These are phyloP conservation scores for Theocolax elegans DNA, from an alignment of 1,140 invertebrate species.

Conservation along the genomic window DNA sequence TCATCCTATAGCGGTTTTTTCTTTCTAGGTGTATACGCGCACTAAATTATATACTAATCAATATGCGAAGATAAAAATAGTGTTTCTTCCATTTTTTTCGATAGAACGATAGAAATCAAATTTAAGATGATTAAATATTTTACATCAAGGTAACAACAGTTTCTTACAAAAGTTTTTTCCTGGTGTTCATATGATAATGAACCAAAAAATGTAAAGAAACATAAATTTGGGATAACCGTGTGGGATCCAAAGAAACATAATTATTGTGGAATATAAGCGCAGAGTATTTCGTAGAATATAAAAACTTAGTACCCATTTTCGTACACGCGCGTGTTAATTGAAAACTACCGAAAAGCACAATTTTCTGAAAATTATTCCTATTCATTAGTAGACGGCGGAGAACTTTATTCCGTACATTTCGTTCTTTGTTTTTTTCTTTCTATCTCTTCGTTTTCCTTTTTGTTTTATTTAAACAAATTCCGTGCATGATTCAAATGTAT, in stretches of 20 bases:
- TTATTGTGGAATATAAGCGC: slow-evolving; percentile 47
- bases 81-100: too few relatives aligned
- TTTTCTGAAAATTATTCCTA: slow-evolving; percentile 67
- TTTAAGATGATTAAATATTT: too few relatives aligned
- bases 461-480: background rate
- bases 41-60: too few relatives aligned
- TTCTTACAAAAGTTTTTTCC: too few relatives aligned
- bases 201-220: slow-evolving; percentile 45
- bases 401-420: slow-evolving; percentile 51
- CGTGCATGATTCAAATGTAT: too few relatives aligned
- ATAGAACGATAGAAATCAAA: too few relatives aligned
- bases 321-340: slow-evolving; percentile 61
- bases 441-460: too few relatives aligned
- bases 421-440: background rate
- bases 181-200: too few relatives aligned
- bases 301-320: slow-evolving; percentile 49
- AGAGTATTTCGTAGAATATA: slow-evolving; percentile 45
- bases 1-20: too few relatives aligned
- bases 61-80: too few relatives aligned
- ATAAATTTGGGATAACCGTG: slow-evolving; percentile 43
- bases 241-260: slow-evolving; percentile 49
- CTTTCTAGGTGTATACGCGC: too few relatives aligned
- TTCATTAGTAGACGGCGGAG: slow-evolving; percentile 64
- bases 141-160: too few relatives aligned
- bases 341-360: slow-evolving; percentile 68